Evolutionary conservation across 2,888 invertebrate genomes (phyloP).

Genomic region (Heliconius cydno): DNA sequence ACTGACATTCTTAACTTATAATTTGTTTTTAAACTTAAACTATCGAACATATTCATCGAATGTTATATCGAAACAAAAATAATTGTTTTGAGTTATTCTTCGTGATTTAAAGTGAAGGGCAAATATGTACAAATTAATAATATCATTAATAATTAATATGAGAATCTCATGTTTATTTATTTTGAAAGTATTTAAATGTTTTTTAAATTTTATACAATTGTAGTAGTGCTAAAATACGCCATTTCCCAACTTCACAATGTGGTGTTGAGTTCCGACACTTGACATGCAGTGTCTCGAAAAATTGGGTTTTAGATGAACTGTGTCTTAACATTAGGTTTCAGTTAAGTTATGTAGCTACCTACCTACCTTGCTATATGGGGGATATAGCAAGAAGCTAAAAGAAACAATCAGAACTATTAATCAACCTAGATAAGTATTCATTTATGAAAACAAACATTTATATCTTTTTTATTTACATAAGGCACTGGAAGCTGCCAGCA

Average conservation of each 20-base stretch:
- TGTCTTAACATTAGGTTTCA: background rate
- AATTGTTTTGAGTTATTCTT: background rate
- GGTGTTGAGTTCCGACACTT: background rate
- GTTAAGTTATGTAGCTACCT: background rate
- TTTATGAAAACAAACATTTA: constrained; percentile 60
- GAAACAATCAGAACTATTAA: constrained; percentile 23
- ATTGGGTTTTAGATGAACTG: background rate
- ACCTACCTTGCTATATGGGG: background rate
- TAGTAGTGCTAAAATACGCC: background rate
- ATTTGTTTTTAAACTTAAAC: constrained; percentile 15
- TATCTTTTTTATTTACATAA: constrained; percentile 59
- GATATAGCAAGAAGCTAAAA: background rate
- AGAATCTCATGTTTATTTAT: background rate
- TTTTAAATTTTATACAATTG: background rate
- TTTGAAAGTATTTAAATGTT: background rate
- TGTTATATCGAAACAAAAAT: background rate
- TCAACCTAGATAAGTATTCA: constrained; percentile 29
- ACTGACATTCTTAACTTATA: constrained; percentile 21
- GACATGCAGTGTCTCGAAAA: background rate
- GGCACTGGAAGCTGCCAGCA: constrained; percentile 46
- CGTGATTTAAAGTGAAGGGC: background rate
- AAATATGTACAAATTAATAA: background rate
- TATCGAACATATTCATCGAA: background rate
- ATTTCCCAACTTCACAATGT: background rate
- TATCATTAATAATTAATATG: background rate